Conservation (phyloP, 2,888 invertebrate species). For the Dascillus cervinus region DNA sequence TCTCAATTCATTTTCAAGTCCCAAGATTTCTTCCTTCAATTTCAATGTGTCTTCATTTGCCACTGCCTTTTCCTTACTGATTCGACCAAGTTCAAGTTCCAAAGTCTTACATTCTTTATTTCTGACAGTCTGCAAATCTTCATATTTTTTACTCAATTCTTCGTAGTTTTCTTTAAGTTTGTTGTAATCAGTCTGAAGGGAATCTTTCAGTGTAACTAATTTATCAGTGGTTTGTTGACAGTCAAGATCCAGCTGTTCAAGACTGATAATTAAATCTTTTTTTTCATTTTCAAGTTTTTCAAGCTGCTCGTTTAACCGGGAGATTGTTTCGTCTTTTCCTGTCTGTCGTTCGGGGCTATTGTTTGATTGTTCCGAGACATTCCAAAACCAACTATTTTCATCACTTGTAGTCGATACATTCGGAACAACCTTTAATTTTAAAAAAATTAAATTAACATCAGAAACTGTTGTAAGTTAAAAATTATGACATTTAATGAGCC, state of each 20-base stretch:
- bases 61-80: not conserved
- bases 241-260: conserved; percentile 38
- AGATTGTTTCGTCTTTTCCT: conserved; percentile 21
- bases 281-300: conserved; percentile 33
- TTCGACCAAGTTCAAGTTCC: conserved; percentile 25
- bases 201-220: conserved; percentile 33
- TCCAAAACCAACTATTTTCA: no score
- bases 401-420: no score
- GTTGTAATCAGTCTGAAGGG: conserved; percentile 35
- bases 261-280: conserved; percentile 27
- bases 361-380: not conserved
- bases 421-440: no score
- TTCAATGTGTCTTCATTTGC: no score
- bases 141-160: conserved; percentile 42
- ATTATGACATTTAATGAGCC: no score
- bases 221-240: conserved; percentile 37
- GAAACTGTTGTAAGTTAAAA: no score
- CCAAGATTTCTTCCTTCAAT: not conserved
- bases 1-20: no score
- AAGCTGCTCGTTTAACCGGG: conserved; percentile 27
- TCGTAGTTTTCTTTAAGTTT: conserved; percentile 42
- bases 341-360: no score
- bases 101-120: conserved; percentile 54
- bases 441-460: no score
- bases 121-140: conserved; percentile 15